These are phyloP conservation scores for Xenotilapia leptura DNA, from an alignment of 2,113 vertebrate genomes.

Conservation along the genomic window DNA sequence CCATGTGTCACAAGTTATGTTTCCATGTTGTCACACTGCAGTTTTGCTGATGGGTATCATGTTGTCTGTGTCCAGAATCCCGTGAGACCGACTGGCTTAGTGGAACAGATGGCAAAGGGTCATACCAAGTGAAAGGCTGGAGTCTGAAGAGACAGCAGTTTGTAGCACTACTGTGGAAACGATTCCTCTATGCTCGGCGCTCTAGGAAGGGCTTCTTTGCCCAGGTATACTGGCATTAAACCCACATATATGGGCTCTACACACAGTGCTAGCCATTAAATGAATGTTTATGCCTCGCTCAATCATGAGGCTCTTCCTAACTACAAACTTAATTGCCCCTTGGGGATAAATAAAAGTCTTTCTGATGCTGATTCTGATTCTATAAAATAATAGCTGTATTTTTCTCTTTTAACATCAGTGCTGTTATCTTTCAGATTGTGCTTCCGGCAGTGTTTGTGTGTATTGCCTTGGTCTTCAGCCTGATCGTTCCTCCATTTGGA, in stretches of 20 bases:
- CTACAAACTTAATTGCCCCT: not conserved
- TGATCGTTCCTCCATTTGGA: conserved; percentile 95
- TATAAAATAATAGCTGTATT: not conserved
- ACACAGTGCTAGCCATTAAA: not conserved
- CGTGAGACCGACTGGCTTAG: conserved; percentile 94
- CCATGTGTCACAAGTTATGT: not conserved
- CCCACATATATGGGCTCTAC: not conserved
- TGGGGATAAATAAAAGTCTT: not conserved
- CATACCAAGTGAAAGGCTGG: conserved; percentile 94
- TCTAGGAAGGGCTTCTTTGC: conserved; percentile 97
- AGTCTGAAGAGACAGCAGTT: conserved; percentile 94
- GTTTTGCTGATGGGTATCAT: not conserved
- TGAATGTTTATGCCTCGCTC: not conserved
- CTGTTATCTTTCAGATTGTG: conserved; percentile 80
- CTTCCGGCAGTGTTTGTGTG: conserved; percentile 96
- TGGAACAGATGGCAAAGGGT: conserved; percentile 91
- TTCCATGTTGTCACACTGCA: not conserved
- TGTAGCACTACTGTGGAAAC: conserved; percentile 93
- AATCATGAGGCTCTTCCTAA: not conserved
- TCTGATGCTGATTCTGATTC: not conserved
- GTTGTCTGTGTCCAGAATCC: conserved; percentile 76
- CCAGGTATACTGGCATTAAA: conserved; percentile 70
- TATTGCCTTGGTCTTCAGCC: conserved; percentile 93
- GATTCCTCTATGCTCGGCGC: conserved; percentile 88
- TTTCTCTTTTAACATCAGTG: not conserved